A percentile compares a stretch with the other conserved stretches of the same genome.
These are phyloP conservation scores for Elephas maximus DNA, from an alignment of 2,113 vertebrate species.

Conservation along the genomic window DNA sequence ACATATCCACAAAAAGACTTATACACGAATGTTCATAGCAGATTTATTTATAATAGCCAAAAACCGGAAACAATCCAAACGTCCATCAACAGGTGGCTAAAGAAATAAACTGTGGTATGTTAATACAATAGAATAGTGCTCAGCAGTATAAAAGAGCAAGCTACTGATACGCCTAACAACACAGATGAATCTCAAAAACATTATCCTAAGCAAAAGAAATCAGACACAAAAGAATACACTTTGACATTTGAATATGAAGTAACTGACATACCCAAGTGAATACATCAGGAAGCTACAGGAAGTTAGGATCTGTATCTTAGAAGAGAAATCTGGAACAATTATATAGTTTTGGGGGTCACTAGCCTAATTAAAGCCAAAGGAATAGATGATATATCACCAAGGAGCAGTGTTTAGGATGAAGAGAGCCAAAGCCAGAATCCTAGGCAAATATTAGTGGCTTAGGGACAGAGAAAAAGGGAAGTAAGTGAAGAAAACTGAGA, in stretches of 20 bases:
- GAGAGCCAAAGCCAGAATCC: background rate
- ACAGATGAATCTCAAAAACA: background rate
- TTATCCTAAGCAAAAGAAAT: constrained; percentile 27
- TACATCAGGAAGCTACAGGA: background rate
- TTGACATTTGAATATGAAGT: background rate
- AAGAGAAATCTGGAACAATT: background rate
- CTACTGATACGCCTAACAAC: background rate
- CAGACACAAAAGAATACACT: constrained; percentile 7
- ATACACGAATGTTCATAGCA: background rate
- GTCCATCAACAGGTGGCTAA: background rate
- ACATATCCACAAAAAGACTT: background rate
- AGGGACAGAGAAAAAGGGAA: background rate
- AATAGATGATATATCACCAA: background rate
- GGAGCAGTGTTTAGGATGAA: background rate
- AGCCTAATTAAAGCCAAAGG: background rate
- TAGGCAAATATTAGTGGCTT: background rate
- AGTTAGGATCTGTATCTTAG: background rate
- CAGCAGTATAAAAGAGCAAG: background rate
- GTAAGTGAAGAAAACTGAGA: background rate
- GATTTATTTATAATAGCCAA: background rate
- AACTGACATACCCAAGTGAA: background rate
- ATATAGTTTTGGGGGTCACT: background rate
- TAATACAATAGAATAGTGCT: background rate
- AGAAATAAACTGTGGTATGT: background rate
- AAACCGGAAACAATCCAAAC: constrained; percentile 6